Conservation (phyloP, 2,113 vertebrate genomes). For the Ciconia boyciana region DNA sequence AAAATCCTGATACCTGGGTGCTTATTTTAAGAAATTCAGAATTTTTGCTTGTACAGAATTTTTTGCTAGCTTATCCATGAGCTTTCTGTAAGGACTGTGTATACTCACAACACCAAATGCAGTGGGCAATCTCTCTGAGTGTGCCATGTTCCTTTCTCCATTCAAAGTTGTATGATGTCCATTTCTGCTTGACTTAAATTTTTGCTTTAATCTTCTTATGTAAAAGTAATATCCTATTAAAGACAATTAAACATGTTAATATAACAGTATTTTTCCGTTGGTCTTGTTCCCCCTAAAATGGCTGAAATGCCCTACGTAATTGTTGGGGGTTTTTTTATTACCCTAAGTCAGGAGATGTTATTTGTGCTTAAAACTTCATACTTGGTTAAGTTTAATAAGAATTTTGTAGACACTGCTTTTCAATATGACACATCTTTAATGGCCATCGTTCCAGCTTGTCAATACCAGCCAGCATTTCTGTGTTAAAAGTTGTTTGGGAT, state of each 20-base stretch:
- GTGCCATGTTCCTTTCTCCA: not conserved
- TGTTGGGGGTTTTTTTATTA: not conserved
- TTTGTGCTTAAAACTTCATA: not conserved
- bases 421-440: not conserved
- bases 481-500: not conserved
- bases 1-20: not conserved
- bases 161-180: not conserved
- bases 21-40: not conserved
- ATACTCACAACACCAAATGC: not conserved
- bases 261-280: not conserved
- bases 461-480: not conserved
- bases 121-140: not conserved
- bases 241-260: not conserved
- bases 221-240: not conserved
- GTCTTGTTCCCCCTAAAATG: not conserved
- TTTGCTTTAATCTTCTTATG: not conserved
- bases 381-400: not conserved
- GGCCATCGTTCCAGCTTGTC: fast-evolving
- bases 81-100: not conserved
- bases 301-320: not conserved
- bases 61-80: not conserved
- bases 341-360: not conserved
- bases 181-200: not conserved
- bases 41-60: not conserved
- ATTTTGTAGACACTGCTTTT: not conserved